Conservation (phyloP, 2,113 vertebrate genomes). For the Psettodes erumei region DNA sequence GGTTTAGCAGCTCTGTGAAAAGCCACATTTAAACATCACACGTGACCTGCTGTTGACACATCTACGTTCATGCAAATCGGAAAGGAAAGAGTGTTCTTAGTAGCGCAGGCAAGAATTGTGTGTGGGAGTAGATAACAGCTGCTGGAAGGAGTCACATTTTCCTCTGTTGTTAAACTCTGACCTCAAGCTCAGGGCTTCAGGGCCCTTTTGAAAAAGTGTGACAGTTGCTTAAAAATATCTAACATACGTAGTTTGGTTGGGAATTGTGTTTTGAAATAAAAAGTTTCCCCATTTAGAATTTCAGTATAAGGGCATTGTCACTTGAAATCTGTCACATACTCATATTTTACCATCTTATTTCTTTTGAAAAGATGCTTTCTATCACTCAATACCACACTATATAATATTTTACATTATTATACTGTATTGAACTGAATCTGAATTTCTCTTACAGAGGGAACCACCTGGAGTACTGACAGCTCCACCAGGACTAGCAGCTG, state of each 20-base stretch:
- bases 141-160: background rate
- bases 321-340: background rate
- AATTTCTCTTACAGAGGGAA: constrained; percentile 82
- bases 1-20: constrained; percentile 54
- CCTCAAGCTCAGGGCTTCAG: background rate
- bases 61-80: background rate
- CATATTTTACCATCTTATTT: background rate
- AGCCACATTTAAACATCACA: background rate
- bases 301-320: background rate
- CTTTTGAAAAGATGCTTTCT: background rate
- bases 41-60: constrained; percentile 35
- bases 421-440: background rate
- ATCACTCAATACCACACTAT: too few species aligned
- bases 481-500: constrained; percentile 97
- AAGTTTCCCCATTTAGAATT: background rate
- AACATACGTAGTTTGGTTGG: background rate
- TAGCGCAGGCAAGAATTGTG: background rate
- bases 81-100: background rate
- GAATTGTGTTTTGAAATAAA: background rate
- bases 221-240: background rate
- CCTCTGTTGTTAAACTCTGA: constrained; percentile 1
- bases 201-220: background rate
- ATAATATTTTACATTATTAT: background rate
- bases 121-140: background rate
- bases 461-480: constrained; percentile 96